Evolutionary conservation across 2,113 vertebrate species (phyloP).

Genomic region (Numenius arquata): DNA sequence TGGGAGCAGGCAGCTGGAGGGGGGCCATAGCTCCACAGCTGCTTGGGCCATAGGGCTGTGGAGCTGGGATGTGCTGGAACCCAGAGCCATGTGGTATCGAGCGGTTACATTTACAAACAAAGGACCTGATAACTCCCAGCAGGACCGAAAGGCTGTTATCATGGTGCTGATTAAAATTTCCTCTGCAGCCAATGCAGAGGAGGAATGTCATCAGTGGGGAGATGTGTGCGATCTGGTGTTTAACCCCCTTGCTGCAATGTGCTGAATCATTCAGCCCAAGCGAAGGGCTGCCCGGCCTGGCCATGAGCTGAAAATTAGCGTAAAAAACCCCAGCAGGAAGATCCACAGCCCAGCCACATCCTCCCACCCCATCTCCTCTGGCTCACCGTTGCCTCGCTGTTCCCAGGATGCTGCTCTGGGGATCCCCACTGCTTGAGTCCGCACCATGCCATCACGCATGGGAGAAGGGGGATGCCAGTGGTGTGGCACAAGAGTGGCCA

Average conservation of each 20-base stretch:
- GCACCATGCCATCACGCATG: rapidly evolving
- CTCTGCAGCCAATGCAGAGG: background rate
- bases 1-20: background rate
- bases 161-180: background rate
- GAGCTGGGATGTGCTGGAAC: background rate
- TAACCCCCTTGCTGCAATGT: background rate
- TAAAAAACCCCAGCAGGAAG: background rate
- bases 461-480: background rate
- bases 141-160: background rate
- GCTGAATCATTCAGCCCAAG: background rate
- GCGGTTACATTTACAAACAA: conserved; percentile 31
- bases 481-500: background rate
- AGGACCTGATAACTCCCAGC: conserved; percentile 23
- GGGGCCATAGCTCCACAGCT: too few relatives aligned
- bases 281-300: background rate
- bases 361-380: background rate
- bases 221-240: background rate
- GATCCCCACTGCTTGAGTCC: background rate
- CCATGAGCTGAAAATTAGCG: background rate
- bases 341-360: background rate
- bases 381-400: background rate
- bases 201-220: background rate
- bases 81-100: background rate
- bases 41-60: background rate
- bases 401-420: background rate